A percentile compares a stretch with the other conserved stretches of the same genome.
Evolutionary conservation across 2,797 vertebrate genomes (phyloP).

Genomic region (Peromyscus attwateri): DNA sequence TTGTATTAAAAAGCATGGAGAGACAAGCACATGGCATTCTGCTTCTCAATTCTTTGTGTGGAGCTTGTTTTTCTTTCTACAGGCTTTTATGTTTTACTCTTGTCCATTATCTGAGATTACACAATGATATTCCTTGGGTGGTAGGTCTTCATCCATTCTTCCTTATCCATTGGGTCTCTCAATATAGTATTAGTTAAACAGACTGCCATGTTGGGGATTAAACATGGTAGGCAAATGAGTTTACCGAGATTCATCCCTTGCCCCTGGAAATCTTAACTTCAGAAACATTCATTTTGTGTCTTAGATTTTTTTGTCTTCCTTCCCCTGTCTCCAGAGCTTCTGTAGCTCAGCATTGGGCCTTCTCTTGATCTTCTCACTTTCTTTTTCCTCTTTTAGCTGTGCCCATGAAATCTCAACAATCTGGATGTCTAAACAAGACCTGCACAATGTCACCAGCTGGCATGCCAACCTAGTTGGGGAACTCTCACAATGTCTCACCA

Average conservation of each 20-base stretch:
- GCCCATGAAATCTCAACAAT: background rate
- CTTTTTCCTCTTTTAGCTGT: background rate
- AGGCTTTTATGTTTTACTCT: background rate
- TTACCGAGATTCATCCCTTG: background rate
- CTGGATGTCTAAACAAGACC: background rate
- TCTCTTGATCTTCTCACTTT: background rate
- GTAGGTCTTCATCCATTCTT: background rate
- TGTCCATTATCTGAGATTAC: background rate
- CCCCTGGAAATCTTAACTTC: background rate
- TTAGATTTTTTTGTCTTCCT: background rate
- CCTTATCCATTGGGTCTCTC: background rate
- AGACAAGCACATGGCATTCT: background rate
- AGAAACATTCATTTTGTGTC: background rate
- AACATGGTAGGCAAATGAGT: background rate
- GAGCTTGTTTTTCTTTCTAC: background rate
- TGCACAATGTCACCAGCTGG: background rate
- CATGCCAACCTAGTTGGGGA: background rate
- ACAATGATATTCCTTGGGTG: background rate
- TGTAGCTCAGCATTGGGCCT: background rate
- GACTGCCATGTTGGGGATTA: background rate
- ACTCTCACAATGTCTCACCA: background rate
- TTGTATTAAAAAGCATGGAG: background rate
- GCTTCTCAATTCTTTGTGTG: background rate
- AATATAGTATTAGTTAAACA: background rate
- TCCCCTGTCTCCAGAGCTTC: background rate